Base-by-base conservation (phyloP, 2,797 vertebrate species). In the Adelosebastes latens region DNA sequence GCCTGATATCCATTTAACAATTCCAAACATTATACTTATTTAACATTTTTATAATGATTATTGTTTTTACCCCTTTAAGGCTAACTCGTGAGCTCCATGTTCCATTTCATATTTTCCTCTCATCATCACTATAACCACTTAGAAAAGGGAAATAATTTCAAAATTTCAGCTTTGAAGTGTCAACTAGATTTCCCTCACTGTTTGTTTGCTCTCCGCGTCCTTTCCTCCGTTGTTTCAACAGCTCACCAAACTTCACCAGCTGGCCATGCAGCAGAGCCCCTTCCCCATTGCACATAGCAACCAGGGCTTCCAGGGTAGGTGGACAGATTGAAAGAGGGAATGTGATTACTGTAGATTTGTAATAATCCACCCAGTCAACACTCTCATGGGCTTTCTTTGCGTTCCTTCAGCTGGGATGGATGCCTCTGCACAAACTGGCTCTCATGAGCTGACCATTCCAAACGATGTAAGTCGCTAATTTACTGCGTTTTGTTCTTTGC, bases 401-500 rank as follows among this genome's bases (percentile, higher is more conserved):
- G 80, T 82, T 94, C 84, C 92, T 92, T 70, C 69, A 96, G 96
- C 96, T 97, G 97, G 97, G 94, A 97, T 98, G 97, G 98, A 99
- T 93, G 97, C 97, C 83, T 97, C 97, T 78, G 97, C 97, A 95
- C 98, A 99, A 95, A 98, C 97, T 89, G 97, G 97, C 94, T 98
- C 98, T 91, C 98, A 98, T 67, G 98, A 99, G 96, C 96, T 99
- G 94, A 98, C 97, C 97, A 99, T 98, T 97, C 97, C 98, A 97
- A 99, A 99, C 0, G 97, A 99, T 95, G 97, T 99, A 94, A 96
- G 97, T 96, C 36, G 58, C 22, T 25, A 16, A 16, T 55, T 18
- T 58, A 6, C 20, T 7, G 5, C 27, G 9, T 55, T 24, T 32
- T 70, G 2, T 8, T 13, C 16, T 73, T 16, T 20, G 4, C 55